Evolutionary conservation across 2,888 invertebrate genomes (phyloP), one percentile per base, ranked within the genome.

Genomic region (Trachelus tabidus): DNA sequence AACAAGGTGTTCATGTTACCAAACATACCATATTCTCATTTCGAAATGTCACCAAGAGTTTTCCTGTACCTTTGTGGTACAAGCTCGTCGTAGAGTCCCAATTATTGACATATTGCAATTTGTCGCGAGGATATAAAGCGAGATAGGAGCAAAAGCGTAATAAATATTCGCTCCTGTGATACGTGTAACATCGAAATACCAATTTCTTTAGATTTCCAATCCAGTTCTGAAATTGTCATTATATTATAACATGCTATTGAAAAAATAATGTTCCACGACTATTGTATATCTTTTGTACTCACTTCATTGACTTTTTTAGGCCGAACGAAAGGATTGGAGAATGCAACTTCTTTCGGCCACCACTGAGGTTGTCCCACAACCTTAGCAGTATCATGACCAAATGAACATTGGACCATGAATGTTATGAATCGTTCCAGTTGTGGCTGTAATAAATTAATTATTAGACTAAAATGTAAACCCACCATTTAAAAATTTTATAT

Each of bases 321-420:
- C 88, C 93, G 93, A 78, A 91, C 91, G 82, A 95, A 93, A 31
- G 95, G 95, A 89, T 94, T 94, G 71, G 93, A 93, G 89, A 95
- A 95, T 75, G 92, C 92, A 4, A 95, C 93, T 90, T 94, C 94
- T 85, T 92, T 92, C 12, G 95, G 95, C 95, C 95, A 95, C 95
- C 95, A 95, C 81, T 94, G 94, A 33, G 95, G 95, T 88, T 94
- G 93, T 85, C 86, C 91, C 88, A 91, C 92, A 68, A 92, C 92
- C 85, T 93, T 93, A 56, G 92, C 93, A 33, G 93, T 93, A 84
- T 94, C 93, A 87, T 95, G 94, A 75, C 95, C 95, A 92, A 95
- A 93, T 74, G 95, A 95, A 92, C 95, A 95, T 89, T 95, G 95
- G 84, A 95, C 95, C 95, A 95, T 95, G 89, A 95, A 95, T 82